These are phyloP conservation scores for Bradypus variegatus DNA, from an alignment of 2,797 vertebrate species.

Conservation along the genomic window DNA sequence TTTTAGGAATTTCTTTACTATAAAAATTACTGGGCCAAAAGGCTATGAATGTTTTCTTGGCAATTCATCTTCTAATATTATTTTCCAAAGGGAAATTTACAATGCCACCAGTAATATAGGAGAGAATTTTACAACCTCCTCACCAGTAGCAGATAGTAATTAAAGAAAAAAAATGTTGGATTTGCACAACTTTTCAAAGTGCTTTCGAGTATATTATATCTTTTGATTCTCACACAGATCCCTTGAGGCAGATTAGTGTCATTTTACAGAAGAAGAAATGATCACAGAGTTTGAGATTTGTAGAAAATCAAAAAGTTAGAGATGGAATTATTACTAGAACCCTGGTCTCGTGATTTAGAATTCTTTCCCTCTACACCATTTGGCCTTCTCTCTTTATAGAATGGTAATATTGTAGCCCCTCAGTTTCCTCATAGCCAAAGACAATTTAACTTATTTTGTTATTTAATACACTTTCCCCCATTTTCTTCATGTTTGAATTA, in stretches of 20 bases:
- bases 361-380: background rate
- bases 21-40: conserved; percentile 29
- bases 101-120: background rate
- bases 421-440: background rate
- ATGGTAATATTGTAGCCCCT: background rate
- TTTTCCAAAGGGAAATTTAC: conserved; percentile 32
- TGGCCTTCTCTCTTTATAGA: background rate
- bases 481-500: background rate
- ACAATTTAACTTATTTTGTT: background rate
- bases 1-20: conserved; percentile 12
- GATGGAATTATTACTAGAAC: background rate
- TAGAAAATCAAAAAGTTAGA: background rate
- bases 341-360: background rate
- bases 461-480: background rate
- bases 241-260: background rate
- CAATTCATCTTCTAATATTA: background rate
- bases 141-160: conserved; percentile 16
- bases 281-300: conserved; percentile 1
- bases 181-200: background rate
- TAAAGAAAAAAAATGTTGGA: background rate
- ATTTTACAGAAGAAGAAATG: background rate
- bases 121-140: background rate
- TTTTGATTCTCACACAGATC: background rate
- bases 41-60: conserved; percentile 1
- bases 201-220: background rate